A percentile compares a stretch with the other conserved stretches of the same genome.
Conservation (phyloP, 2,797 vertebrate genomes). For the Spizella passerina region DNA sequence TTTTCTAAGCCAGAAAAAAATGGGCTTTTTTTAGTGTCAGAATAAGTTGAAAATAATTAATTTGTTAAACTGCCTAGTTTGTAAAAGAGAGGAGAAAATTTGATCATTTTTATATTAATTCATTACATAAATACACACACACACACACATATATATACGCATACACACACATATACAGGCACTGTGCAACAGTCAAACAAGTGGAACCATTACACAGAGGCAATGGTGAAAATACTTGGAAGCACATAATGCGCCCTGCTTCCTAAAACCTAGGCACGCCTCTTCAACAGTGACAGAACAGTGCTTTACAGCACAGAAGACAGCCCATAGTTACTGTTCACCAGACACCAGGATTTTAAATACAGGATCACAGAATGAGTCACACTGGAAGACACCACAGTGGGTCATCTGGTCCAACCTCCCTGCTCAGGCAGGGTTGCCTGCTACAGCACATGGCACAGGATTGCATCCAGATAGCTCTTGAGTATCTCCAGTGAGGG, state of each 20-base stretch:
- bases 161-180: not conserved
- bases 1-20: not conserved
- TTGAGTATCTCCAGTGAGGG: not conserved
- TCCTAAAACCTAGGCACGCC: not conserved
- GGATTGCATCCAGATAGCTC: not conserved
- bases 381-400: not conserved
- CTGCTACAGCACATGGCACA: not conserved
- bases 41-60: slow-evolving; percentile 31
- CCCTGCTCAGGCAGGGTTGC: not conserved
- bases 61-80: slow-evolving; percentile 38
- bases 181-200: slow-evolving; percentile 70
- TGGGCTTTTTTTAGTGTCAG: slow-evolving; percentile 36
- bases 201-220: slow-evolving; percentile 69
- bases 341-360: not conserved
- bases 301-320: not conserved
- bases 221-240: not conserved
- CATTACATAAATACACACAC: slow-evolving; percentile 38
- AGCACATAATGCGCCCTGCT: not conserved
- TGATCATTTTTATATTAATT: slow-evolving; percentile 75
- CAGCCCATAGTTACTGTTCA: not conserved
- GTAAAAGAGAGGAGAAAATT: slow-evolving; percentile 57
- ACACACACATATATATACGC: accelerated
- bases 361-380: not conserved
- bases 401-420: not conserved
- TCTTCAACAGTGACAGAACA: not conserved